Base-by-base conservation (phyloP, 2,888 invertebrate species). In the Melieria crassipennis region DNA sequence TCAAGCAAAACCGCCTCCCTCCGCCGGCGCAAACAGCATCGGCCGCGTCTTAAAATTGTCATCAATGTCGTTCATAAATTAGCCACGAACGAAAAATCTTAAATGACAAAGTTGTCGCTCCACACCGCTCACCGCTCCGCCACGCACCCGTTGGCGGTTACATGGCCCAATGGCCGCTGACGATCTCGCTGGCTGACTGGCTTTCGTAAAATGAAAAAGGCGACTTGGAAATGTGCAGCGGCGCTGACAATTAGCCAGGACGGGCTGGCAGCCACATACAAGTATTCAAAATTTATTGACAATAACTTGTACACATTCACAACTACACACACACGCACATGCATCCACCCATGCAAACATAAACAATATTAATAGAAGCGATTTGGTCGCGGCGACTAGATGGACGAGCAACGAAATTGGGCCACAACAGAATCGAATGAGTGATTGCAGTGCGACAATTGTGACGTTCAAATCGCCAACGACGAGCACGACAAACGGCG, bases 1-100 rank as follows among this genome's bases (percentile, higher is more conserved):
- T 78, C 75, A 78, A 78, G 76, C 76, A 75, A 75, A 76, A 75
- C 73, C 64, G 67, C 75, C 78, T 73, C 77, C 77, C 75, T 77
- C 78, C 75, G 46, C 11, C 46, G 46, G 46, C 46, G 65, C 56
- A 56, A 65, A 4, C 52, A 55, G 16, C 16, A 9, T 7, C 16
- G 13, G 13, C 43, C 65, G 48, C 7, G 7, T 13, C 7, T 77
- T 75, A 74, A 75, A 77, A 75, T 73, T 76, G 74, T 76, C 75
- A 73, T 75, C 75, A 73, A 73, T 75, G 75, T 77, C 75, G 74
- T 75, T 77, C 75, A 76, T 73, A 76, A 76, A 77, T 76, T 72
- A 73, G 70, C 61, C 69, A 62, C 72, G 72, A 73, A 69, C 13
- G 62, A 57, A 56, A 52, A 52, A 60, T 42, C 30, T 65, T 65